Evolutionary conservation across 2,888 invertebrate genomes (phyloP).

Genomic region (Ectemnius lituratus): DNA sequence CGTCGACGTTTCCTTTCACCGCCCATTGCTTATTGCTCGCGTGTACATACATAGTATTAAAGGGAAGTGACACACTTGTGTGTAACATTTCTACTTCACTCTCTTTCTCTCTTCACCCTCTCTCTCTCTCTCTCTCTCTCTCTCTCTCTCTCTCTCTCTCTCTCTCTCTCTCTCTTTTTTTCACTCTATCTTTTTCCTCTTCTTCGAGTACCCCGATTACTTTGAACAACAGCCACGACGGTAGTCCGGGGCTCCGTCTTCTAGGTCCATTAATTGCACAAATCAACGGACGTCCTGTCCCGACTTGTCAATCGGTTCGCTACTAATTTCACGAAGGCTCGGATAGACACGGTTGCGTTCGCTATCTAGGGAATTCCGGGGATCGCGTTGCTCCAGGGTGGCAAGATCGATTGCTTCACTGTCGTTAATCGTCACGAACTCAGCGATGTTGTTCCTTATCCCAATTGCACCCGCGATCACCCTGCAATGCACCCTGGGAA

Average conservation of each 20-base stretch:
- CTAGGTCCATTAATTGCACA: not conserved
- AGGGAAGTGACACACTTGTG: constrained; percentile 3
- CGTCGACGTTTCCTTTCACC: not conserved
- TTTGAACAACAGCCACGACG: constrained; percentile 4
- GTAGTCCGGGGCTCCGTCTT: constrained; percentile 11
- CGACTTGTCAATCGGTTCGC: constrained; percentile 9
- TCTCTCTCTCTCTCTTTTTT: constrained; percentile 8
- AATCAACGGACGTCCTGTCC: constrained; percentile 2
- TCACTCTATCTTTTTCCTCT: constrained; percentile 10
- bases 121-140: constrained; percentile 9
- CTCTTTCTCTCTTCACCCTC: constrained; percentile 8
- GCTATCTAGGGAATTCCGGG: constrained; percentile 3
- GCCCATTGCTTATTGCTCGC: not conserved
- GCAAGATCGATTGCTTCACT: too few species aligned
- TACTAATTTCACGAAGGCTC: constrained; percentile 48
- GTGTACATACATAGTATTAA: not conserved
- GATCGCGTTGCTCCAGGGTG: too few species aligned
- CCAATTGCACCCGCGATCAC: too few species aligned
- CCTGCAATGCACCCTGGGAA: too few species aligned
- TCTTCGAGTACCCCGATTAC: constrained; percentile 3
- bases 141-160: not conserved
- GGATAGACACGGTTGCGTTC: constrained; percentile 34
- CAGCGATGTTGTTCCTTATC: too few species aligned
- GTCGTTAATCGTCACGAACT: too few species aligned
- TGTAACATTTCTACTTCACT: not conserved